These are phyloP conservation scores for Phoxinus phoxinus DNA, from an alignment of 2,113 vertebrate species.

Conservation along the genomic window DNA sequence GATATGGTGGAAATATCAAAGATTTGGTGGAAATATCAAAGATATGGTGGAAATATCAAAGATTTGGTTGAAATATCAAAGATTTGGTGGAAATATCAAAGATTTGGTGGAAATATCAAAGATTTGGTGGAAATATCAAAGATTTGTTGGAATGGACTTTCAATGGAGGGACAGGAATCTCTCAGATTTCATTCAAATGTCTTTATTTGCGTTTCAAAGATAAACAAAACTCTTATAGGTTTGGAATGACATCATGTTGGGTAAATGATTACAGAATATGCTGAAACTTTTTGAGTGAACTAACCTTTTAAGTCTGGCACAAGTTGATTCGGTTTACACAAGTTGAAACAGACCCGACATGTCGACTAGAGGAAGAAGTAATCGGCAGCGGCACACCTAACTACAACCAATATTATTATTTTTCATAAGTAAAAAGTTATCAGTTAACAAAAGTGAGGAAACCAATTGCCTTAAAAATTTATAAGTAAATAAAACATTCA, in stretches of 20 bases:
- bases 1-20: no score
- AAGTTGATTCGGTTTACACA: background rate
- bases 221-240: background rate
- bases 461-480: no score
- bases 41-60: no score
- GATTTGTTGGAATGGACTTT: background rate
- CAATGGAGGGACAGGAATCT: background rate
- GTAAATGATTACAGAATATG: background rate
- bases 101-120: background rate
- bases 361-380: background rate
- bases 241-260: background rate
- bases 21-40: background rate
- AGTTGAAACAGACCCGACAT: background rate
- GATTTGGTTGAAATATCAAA: background rate
- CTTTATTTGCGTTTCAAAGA: background rate
- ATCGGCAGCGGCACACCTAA: background rate
- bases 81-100: background rate
- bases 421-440: no score
- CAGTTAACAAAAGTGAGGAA: no score
- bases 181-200: background rate
- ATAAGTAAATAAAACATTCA: no score
- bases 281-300: background rate
- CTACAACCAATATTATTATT: background rate
- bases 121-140: background rate
- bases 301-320: background rate